A percentile compares a stretch with the other conserved stretches of the same genome.
phyloP scores from a whole-genome alignment of 2,797 vertebrate species.

The Syndactyla subalaris region DNA sequence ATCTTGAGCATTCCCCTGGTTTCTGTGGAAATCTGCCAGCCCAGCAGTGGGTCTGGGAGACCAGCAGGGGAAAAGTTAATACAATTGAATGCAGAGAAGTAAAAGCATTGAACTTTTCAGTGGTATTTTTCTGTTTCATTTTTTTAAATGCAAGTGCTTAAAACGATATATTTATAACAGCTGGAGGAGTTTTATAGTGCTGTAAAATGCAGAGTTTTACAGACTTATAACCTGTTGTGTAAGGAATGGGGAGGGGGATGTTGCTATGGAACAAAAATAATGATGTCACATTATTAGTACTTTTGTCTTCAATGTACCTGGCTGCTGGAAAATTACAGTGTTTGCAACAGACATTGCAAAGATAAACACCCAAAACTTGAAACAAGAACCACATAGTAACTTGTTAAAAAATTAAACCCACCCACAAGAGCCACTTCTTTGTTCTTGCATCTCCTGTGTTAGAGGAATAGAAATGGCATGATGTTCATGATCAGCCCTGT shows the following conservation, averaged over 20 bases:
- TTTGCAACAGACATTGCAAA: conserved; percentile 42
- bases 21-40: conserved; percentile 42
- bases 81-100: conserved; percentile 41
- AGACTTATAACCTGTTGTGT: conserved; percentile 64
- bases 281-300: conserved; percentile 67
- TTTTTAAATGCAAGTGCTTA: conserved; percentile 57
- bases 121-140: conserved; percentile 52
- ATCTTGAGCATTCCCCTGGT: not conserved
- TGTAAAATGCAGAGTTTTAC: conserved; percentile 59
- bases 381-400: conserved; percentile 5
- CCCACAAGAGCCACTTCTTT: conserved; percentile 16
- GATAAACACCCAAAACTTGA: conserved; percentile 45
- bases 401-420: conserved; percentile 46
- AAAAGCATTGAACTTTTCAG: conserved; percentile 60
- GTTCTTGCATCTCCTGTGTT: not conserved
- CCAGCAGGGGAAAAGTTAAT: conserved; percentile 68
- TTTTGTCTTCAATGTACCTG: conserved; percentile 56
- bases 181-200: conserved; percentile 64
- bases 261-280: conserved; percentile 66
- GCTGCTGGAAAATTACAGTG: conserved; percentile 52
- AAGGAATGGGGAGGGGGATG: conserved; percentile 37
- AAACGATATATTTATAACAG: conserved; percentile 68
- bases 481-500: not conserved
- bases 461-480: not conserved
- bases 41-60: conserved; percentile 40